A percentile compares a stretch with the other conserved stretches of the same genome.
Conservation (phyloP, 2,797 vertebrate genomes). For the Austrolebias charrua region DNA sequence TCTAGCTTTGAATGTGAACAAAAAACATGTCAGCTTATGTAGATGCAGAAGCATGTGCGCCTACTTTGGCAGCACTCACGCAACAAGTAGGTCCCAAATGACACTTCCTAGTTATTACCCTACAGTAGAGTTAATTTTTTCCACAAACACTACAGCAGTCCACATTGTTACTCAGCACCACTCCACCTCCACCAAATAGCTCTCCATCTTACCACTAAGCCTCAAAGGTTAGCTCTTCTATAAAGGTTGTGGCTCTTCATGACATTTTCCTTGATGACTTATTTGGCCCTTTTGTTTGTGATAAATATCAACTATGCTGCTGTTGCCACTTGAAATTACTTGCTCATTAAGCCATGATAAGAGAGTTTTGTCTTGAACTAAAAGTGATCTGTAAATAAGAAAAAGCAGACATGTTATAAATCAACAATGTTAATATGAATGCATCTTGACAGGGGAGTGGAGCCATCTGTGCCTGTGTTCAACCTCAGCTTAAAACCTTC, state of each 20-base stretch:
- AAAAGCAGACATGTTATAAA: conserved; percentile 25
- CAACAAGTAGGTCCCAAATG: conserved; percentile 16
- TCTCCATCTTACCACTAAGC: conserved; percentile 44
- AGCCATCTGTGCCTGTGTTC: not conserved
- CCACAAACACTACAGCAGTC: conserved; percentile 47
- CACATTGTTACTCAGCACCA: conserved; percentile 51
- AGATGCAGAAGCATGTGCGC: not conserved
- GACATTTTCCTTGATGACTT: conserved; percentile 74
- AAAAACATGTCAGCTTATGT: not conserved
- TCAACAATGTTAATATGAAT: conserved; percentile 19
- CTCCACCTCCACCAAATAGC: conserved; percentile 39
- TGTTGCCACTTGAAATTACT: conserved; percentile 43
- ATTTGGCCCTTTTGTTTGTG: conserved; percentile 56
- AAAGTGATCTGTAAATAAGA: conserved; percentile 33
- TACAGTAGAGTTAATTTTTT: conserved; percentile 54
- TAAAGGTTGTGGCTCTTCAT: conserved; percentile 69
- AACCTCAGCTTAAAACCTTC: conserved; percentile 7
- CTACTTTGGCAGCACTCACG: conserved; percentile 12
- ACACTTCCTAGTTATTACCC: conserved; percentile 54
- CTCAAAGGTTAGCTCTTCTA: conserved; percentile 62
- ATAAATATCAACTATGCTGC: conserved; percentile 59
- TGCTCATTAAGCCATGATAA: conserved; percentile 37
- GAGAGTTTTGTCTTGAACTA: conserved; percentile 24
- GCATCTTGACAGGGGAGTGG: not conserved
- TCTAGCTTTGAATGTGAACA: not conserved